Conservation (phyloP, 2,797 vertebrate genomes). For the Rhabdomys pumilio region DNA sequence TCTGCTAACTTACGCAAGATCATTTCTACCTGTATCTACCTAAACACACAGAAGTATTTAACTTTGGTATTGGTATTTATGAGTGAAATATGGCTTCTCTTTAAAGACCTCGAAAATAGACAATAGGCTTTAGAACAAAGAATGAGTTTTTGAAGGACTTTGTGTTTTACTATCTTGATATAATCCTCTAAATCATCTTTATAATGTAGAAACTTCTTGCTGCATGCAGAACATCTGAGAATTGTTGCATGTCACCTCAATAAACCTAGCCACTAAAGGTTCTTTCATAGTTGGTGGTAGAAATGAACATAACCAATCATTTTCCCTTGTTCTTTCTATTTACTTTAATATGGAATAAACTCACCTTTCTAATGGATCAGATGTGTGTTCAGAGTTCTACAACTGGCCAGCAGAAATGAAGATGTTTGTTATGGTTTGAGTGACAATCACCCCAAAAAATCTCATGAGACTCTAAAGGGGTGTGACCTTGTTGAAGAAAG, state of each 20-base stretch:
- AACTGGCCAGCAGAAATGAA: background rate
- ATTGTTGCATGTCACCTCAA: constrained; percentile 30
- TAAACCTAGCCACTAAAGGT: constrained; percentile 49
- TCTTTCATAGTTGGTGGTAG: constrained; percentile 4
- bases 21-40: constrained; percentile 22
- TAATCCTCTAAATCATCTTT: constrained; percentile 45
- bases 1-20: constrained; percentile 60
- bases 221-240: constrained; percentile 58
- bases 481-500: background rate
- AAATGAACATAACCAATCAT: background rate
- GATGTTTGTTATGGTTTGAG: background rate
- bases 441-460: background rate
- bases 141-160: background rate
- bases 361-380: background rate
- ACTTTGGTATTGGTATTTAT: constrained; percentile 23
- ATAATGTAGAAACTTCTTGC: constrained; percentile 40
- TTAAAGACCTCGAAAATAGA: constrained; percentile 5
- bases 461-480: background rate
- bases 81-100: constrained; percentile 20
- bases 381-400: rapidly evolving
- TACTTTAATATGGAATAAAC: constrained; percentile 1
- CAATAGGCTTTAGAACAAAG: constrained; percentile 50
- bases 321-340: constrained; percentile 23
- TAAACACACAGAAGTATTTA: constrained; percentile 1
- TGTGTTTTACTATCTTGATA: background rate